Evolutionary conservation across 2,888 invertebrate species (phyloP), one percentile per base, ranked within the genome.

Genomic region (Corythucha ciliata): DNA sequence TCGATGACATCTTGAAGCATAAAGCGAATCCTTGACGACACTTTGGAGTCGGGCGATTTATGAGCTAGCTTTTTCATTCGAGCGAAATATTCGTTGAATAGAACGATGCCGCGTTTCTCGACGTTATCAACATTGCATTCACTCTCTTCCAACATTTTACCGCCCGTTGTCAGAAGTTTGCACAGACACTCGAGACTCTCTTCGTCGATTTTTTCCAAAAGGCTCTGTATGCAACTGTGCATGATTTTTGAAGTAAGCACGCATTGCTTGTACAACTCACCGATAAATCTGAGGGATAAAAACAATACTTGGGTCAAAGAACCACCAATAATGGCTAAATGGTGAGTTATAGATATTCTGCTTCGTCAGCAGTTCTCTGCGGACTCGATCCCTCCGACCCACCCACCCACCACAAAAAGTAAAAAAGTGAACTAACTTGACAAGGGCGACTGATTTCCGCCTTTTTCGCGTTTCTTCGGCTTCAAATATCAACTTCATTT

Each of bases 1-100:
- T 93, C 94, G 55, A 93, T 83, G 0, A 93, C 88, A 71, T 96
- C 94, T 73, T 86, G 84, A 29, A 91, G 71, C 86, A 89, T 88
- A 64, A 85, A 85, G 36, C 78, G 69, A 48, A 80, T 75, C 60
- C 76, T 66, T 14, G 73, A 71, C 6, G 71, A 71, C 1, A 70
- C 66, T 54, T 68, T 62, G 2, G 58, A 59, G 20, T 58, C 57
- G 24, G 59, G 60, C 22, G 59, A 57, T 46, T 61, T 60, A 46
- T 58, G 57, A 7, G 61, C 53, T 21, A 91, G 80, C 1, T 78
- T 76, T 59, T 79, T 76, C 81, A 88, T 81, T 60, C 72, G 72
- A 37, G 53, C 56, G 45, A 59, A 58, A 53, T 61, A 59, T 6
- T 59, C 58, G 24, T 57, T 57, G 7, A 63, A 44, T n/a, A n/a